Percentiles rank a stretch among this genome's conserved stretches.
Evolutionary conservation across 2,113 vertebrate species (phyloP).

Genomic region (Thamnaconus septentrionalis): DNA sequence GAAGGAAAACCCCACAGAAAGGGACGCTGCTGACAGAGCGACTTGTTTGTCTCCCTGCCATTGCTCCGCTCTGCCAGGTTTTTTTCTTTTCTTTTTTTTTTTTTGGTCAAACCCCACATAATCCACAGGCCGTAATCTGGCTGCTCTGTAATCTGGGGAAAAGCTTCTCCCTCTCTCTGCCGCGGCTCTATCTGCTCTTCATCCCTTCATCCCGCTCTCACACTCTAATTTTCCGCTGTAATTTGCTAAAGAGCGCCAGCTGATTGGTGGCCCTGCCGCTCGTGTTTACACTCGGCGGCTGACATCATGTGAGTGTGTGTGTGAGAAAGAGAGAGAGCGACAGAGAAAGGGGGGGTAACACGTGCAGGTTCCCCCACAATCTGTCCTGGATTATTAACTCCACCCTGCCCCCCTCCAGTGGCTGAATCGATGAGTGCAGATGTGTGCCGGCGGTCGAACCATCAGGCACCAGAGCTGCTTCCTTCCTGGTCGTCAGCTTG

Average conservation of each 20-base stretch:
- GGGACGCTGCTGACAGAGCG: background rate
- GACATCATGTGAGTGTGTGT: slow-evolving; percentile 39
- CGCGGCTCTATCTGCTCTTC: slow-evolving; percentile 54
- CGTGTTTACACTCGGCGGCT: slow-evolving; percentile 55
- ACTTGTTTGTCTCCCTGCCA: slow-evolving; percentile 40
- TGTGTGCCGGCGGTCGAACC: slow-evolving; percentile 51
- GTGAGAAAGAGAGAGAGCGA: background rate
- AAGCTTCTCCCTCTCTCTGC: slow-evolving; percentile 63
- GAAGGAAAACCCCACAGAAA: slow-evolving; percentile 3
- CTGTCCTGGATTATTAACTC: slow-evolving; percentile 63
- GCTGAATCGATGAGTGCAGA: slow-evolving; percentile 58
- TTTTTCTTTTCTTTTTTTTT: slow-evolving; percentile 33
- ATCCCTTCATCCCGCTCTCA: slow-evolving; percentile 68
- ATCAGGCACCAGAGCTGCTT: slow-evolving; percentile 1
- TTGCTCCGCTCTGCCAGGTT: background rate
- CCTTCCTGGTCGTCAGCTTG: background rate
- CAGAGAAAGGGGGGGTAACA: background rate
- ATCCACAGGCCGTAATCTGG: slow-evolving; percentile 71
- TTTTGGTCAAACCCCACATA: slow-evolving; percentile 61
- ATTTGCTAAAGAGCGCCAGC: slow-evolving; percentile 66
- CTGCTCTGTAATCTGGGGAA: slow-evolving; percentile 69
- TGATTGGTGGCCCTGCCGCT: slow-evolving; percentile 50
- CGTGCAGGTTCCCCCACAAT: slow-evolving; percentile 16
- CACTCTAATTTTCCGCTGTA: slow-evolving; percentile 70
- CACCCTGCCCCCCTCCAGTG: slow-evolving; percentile 25